A percentile compares a stretch with the other conserved stretches of the same genome.
Conservation (phyloP, 2,113 vertebrate genomes). For the Electrona antarctica region DNA sequence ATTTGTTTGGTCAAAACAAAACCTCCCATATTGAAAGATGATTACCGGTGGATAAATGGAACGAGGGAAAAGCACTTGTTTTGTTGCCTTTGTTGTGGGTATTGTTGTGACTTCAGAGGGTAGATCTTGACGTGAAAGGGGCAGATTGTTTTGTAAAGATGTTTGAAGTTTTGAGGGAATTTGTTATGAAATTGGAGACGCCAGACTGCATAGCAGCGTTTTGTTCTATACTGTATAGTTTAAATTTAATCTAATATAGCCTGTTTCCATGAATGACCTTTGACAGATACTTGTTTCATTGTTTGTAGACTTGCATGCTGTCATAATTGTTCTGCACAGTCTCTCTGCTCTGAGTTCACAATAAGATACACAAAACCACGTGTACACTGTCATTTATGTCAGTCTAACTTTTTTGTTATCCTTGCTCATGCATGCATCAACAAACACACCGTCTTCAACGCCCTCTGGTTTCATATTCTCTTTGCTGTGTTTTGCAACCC, state of each 20-base stretch:
- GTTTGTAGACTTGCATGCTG: too few species aligned
- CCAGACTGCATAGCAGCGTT: conserved; percentile 9
- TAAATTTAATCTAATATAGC: conserved; percentile 40
- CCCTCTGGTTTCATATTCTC: too few species aligned
- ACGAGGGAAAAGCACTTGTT: conserved; percentile 12
- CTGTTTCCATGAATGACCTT: too few species aligned
- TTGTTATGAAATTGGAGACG: conserved; percentile 46
- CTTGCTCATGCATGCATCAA: too few species aligned
- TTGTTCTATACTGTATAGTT: conserved; percentile 45
- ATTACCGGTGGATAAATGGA: conserved; percentile 19
- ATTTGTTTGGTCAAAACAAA: conserved; percentile 39
- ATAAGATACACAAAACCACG: too few species aligned
- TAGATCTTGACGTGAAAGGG: conserved; percentile 34
- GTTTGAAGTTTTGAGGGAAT: conserved; percentile 47
- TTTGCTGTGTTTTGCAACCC: too few species aligned
- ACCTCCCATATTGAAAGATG: conserved; percentile 19
- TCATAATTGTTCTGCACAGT: too few species aligned
- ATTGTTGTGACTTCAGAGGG: conserved; percentile 18
- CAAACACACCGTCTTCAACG: too few species aligned
- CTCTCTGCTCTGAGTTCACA: too few species aligned
- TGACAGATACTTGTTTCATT: too few species aligned
- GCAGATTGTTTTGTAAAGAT: conserved; percentile 21
- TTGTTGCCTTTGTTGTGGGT: conserved; percentile 40
- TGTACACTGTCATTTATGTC: too few species aligned
- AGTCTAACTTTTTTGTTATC: too few species aligned